These are phyloP conservation scores for Tricholaema leucomelas DNA, from an alignment of 2,113 vertebrate species.

Conservation along the genomic window DNA sequence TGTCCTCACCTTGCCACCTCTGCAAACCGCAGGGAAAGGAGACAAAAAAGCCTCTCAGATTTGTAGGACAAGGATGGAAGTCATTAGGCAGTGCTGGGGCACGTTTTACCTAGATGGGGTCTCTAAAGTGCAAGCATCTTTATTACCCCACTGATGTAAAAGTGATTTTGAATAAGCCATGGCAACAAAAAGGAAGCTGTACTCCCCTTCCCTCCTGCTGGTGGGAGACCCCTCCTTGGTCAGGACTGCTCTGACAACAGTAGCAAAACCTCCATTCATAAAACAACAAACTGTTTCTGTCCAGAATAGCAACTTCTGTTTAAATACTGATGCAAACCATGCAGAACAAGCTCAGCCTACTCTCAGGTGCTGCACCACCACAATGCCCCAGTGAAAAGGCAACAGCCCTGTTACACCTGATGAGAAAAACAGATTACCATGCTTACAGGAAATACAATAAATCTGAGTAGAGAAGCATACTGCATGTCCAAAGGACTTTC, in stretches of 20 bases:
- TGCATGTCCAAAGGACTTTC: background rate
- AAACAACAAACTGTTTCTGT: background rate
- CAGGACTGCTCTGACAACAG: background rate
- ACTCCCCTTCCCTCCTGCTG: background rate
- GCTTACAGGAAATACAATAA: background rate
- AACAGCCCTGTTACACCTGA: background rate
- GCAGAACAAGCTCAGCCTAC: background rate
- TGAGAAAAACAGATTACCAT: background rate
- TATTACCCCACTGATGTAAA: background rate
- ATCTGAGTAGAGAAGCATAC: background rate
- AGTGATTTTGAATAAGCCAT: background rate
- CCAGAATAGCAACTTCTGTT: background rate
- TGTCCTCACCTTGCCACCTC: background rate
- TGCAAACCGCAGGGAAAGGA: background rate
- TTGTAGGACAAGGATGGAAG: background rate
- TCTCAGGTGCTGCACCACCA: background rate
- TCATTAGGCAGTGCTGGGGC: rapidly evolving
- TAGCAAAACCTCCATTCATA: background rate
- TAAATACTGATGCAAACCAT: background rate
- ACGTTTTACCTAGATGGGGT: background rate
- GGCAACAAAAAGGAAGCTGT: background rate
- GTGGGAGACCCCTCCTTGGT: background rate
- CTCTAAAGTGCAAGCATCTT: background rate
- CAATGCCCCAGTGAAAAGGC: rapidly evolving
- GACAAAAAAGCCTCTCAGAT: background rate